Evolutionary conservation across 2,888 invertebrate species (phyloP).

Genomic region (Tigriopus californicus): DNA sequence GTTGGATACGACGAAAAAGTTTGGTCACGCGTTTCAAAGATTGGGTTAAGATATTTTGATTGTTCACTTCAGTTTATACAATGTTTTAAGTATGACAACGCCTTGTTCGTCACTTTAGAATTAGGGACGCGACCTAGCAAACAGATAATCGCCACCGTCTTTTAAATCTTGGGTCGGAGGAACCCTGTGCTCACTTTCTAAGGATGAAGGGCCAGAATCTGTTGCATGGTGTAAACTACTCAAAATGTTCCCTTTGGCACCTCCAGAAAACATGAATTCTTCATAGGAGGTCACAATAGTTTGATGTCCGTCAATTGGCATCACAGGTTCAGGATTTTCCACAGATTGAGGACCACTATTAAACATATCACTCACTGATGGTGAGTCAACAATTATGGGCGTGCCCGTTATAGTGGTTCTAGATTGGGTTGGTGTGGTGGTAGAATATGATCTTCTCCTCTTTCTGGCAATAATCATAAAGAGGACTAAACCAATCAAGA

Average conservation of each 20-base stretch:
- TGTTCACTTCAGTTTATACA: too few relatives aligned
- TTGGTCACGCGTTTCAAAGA: too few relatives aligned
- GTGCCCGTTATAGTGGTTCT: slow-evolving; percentile 2
- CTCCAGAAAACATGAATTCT: slow-evolving; percentile 6
- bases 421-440: slow-evolving; percentile 3
- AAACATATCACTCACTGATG: not conserved
- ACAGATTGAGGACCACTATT: not conserved
- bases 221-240: not conserved
- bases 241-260: not conserved
- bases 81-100: too few relatives aligned
- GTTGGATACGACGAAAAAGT: too few relatives aligned
- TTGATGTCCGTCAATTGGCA: slow-evolving; percentile 9
- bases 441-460: not conserved
- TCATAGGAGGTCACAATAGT: slow-evolving; percentile 11
- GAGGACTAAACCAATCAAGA: not conserved
- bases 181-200: too few relatives aligned
- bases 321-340: not conserved
- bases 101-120: too few relatives aligned
- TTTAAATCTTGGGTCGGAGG: slow-evolving; percentile 3
- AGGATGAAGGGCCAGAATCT: not conserved
- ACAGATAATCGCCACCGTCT: not conserved
- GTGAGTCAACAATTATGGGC: not conserved
- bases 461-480: slow-evolving; percentile 6
- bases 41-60: too few relatives aligned
- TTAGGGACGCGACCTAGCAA: not conserved